These are phyloP conservation scores for Coelopa pilipes DNA, from an alignment of 2,888 invertebrate species.

Conservation along the genomic window DNA sequence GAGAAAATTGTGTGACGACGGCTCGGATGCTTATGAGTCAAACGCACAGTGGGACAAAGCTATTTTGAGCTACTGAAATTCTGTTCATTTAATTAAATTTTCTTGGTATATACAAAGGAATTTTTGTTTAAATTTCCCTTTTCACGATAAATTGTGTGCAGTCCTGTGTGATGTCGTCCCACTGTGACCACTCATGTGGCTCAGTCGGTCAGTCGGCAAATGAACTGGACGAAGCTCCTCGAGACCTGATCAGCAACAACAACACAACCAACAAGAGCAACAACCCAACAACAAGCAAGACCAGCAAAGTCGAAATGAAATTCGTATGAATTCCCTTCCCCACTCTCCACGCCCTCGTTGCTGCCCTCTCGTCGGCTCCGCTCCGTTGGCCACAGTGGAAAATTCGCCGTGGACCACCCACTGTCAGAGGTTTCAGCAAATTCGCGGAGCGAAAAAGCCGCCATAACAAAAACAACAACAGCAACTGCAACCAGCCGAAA, in stretches of 20 bases:
- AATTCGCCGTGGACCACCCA: slow-evolving; percentile 54
- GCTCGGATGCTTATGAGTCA: background rate
- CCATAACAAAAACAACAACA: background rate
- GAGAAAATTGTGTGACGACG: background rate
- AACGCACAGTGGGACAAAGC: slow-evolving; percentile 2
- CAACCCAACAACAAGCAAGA: background rate
- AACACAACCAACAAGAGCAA: slow-evolving; percentile 4
- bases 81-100: too few species aligned
- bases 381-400: slow-evolving; percentile 24
- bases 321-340: background rate
- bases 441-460: slow-evolving; percentile 42
- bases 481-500: background rate
- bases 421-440: slow-evolving; percentile 58
- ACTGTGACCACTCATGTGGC: slow-evolving; percentile 14
- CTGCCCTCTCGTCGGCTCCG: background rate
- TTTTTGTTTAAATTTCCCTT: too few species aligned
- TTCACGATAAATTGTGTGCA: too few species aligned
- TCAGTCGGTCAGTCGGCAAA: slow-evolving; percentile 28
- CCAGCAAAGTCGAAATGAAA: slow-evolving; percentile 16
- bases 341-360: too few species aligned
- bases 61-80: too few species aligned
- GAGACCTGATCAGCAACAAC: background rate
- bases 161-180: background rate
- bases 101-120: background rate
- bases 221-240: background rate